Base-by-base conservation (phyloP, 2,888 invertebrate species). In the Adelphocoris suturalis region DNA sequence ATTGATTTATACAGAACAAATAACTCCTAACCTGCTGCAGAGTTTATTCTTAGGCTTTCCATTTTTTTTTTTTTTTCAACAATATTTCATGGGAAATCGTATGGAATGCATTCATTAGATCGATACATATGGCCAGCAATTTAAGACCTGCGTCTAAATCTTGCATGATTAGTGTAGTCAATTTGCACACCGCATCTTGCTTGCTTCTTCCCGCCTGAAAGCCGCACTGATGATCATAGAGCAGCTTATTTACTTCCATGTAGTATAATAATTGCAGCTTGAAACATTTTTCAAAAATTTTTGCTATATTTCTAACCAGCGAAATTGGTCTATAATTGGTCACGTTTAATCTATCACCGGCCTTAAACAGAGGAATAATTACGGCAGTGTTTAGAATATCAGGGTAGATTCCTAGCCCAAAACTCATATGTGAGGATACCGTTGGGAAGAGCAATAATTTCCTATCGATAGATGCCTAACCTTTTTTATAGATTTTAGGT, bases 281-380 rank as follows among this genome's bases (percentile, higher is more conserved):
- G 13, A 86, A 61, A 13, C 47, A 52, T 47, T 86, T 86, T 75
- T 86, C 75, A 13, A 86, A 12, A n/a, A 75, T 75, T 46, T 75
- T 86, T 5, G 86, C 86, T 11, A 86, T 7, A 16, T 47, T 75
- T 12, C 55, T 86, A 4, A 61, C 68, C 75, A 86, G 23, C 9
- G 75, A 47, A 37, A 85, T 86, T 12, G 86, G 86, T 27, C 86
- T 23, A 46, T 86, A 86, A 47, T 86, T 86, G 7, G 12, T 27
- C 5, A 27, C 16, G 57, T 27, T 23, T 12, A 11, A 19, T 19
- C 27, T 57, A 23, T 85, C 85, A 27, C 55, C 85, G 13, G 12
- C 52, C 28, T 82, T 48, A 23, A 7, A 82, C 23, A 82, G 16
- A 2, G 82, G 48, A 1, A 82, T 13, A 13, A 28, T 27, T 5